These are phyloP conservation scores for Dorcus parallelipipedus DNA, from an alignment of 2,888 invertebrate species.

Conservation along the genomic window DNA sequence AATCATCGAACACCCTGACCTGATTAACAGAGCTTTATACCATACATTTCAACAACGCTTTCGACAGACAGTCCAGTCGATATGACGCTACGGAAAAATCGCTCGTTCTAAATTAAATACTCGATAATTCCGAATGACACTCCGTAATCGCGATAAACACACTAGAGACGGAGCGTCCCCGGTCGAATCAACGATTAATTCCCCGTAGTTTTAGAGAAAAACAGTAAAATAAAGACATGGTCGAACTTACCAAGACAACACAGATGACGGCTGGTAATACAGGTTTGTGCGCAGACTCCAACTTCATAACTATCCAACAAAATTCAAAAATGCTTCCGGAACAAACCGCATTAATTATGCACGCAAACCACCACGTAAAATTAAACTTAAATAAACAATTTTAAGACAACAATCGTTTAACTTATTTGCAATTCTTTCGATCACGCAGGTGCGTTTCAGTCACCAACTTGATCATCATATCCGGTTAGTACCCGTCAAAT, in stretches of 20 bases:
- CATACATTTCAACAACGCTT: conserved; percentile 21
- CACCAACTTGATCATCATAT: neutral
- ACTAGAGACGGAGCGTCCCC: conserved; percentile 16
- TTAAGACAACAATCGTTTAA: too few relatives aligned
- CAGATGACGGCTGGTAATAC: conserved; percentile 56
- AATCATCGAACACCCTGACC: conserved; percentile 32
- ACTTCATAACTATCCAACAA: conserved; percentile 5
- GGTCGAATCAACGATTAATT: conserved; percentile 32
- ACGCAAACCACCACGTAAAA: too few relatives aligned
- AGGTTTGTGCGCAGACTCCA: conserved; percentile 45
- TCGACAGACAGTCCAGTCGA: conserved; percentile 27
- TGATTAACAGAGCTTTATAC: conserved; percentile 30
- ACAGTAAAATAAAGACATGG: conserved; percentile 39
- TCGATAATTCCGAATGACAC: conserved; percentile 40
- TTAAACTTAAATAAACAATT: too few relatives aligned
- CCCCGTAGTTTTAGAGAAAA: conserved; percentile 41
- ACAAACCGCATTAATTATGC: too few relatives aligned
- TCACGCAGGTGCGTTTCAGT: too few relatives aligned
- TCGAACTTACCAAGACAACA: conserved; percentile 54
- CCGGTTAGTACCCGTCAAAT: conserved; percentile 5
- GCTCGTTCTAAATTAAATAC: conserved; percentile 43
- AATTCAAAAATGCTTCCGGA: conserved; percentile 2
- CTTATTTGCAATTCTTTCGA: too few relatives aligned
- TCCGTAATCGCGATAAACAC: conserved; percentile 24
- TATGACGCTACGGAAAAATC: conserved; percentile 43